Conservation (phyloP, 2,113 vertebrate species). For the Carassius auratus region DNA sequence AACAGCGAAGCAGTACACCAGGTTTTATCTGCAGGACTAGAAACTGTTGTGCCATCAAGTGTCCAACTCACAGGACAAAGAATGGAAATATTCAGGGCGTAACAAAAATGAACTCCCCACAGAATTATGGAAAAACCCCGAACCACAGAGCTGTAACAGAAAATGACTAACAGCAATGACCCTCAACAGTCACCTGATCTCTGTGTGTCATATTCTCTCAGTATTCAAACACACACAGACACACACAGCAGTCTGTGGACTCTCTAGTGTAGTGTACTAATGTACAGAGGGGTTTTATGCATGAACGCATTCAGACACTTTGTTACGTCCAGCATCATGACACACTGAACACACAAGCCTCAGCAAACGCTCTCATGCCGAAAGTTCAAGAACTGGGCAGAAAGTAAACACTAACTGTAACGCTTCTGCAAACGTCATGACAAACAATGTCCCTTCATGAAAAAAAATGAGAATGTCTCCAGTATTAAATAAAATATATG, state of each 20-base stretch:
- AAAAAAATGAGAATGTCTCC: not conserved
- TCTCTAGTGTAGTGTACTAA: not conserved
- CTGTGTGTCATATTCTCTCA: slow-evolving; percentile 28
- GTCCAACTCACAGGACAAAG: not conserved
- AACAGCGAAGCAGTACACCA: not conserved
- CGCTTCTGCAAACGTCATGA: not conserved
- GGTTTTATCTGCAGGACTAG: not conserved
- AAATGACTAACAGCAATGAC: slow-evolving; percentile 27
- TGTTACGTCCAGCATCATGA: slow-evolving; percentile 8
- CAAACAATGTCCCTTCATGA: not conserved
- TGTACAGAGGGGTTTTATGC: slow-evolving; percentile 16
- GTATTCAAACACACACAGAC: slow-evolving; percentile 5
- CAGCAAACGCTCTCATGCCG: not conserved
- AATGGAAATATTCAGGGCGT: slow-evolving; percentile 16
- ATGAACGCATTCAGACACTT: slow-evolving; percentile 13
- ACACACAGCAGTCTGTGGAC: not conserved
- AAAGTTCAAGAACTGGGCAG: not conserved
- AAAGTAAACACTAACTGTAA: not conserved
- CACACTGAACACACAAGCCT: not conserved
- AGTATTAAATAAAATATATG: not conserved
- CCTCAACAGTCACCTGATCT: slow-evolving; percentile 8
- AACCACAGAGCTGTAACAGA: slow-evolving; percentile 13
- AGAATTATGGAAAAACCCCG: not conserved
- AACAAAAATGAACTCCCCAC: slow-evolving; percentile 13
- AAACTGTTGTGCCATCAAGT: not conserved